Base-by-base conservation (phyloP, 2,113 vertebrate species). In the Okapia johnstoni region DNA sequence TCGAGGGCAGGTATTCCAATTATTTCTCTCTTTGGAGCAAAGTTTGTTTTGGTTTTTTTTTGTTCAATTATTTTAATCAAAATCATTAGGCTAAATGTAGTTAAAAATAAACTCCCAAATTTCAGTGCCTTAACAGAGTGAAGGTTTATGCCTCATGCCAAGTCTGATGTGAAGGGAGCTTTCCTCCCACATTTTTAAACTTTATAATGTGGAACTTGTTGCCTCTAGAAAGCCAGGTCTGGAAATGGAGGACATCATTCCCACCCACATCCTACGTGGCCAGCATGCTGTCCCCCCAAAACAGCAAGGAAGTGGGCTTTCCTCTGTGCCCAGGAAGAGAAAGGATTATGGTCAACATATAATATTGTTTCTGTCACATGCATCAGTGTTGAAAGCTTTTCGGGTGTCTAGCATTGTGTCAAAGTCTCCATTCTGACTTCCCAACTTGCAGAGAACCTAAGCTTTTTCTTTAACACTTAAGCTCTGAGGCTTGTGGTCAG, bases 41-140 rank as follows among this genome's bases (percentile, higher is more conserved):
- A 43, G 33, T 80, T 73, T 55, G 19, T 26, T 57, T 36, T 40
- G 40, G n/a, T n/a, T n/a, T 23, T 15, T 19, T 57, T 11, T 61
- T 6, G 30, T 94, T 95, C 54, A 90, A 25, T 94, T 76, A 88
- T 50, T 66, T 6, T 63, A 87, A 93, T 96, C 12, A 92, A 97
- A 55, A 81, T 76, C 76, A 85, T 83, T 48, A 85, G 36, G 60
- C 52, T 81, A 93, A 90, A 33, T 80, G 25, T 33, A 94, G 52
- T 88, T 96, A 70, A 95, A 96, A 88, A 80, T 79, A 96, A 97
- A 40, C 12, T 6, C 43, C 3, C 7, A 21, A 76, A 40, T 95
- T 48, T 85, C 54, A 92, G 11, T 58, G 28, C 14, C 89, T 89
- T 96, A 84, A 54, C 52, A 92, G 92, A 96, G 87, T 70, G 36